Conservation (phyloP, 2,888 invertebrate genomes). For the Cheilosia pagana region DNA sequence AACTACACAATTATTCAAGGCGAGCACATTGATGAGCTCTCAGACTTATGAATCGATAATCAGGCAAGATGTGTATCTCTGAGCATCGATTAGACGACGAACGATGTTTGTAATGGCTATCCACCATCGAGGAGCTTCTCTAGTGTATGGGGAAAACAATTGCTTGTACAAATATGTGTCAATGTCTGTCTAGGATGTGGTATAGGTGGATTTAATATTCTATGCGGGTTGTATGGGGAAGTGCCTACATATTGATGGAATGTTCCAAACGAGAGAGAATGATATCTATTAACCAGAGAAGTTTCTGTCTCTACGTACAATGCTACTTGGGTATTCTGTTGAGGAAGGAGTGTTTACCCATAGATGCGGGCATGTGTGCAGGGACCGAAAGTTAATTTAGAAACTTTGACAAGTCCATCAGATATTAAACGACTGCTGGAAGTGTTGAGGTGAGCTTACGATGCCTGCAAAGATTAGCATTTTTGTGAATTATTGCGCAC, state of each 20-base stretch:
- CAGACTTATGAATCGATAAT: constrained; percentile 57
- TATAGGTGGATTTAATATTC: not conserved
- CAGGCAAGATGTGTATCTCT: constrained; percentile 25
- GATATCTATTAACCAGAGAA: too few species aligned
- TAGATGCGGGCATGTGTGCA: too few species aligned
- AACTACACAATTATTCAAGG: constrained; percentile 12
- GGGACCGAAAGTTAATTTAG: too few species aligned
- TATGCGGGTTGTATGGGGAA: not conserved
- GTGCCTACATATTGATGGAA: not conserved
- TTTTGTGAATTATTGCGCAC: too few species aligned
- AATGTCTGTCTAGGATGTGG: not conserved
- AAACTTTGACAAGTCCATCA: too few species aligned
- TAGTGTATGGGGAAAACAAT: not conserved
- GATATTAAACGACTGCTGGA: too few species aligned
- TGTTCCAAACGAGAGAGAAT: too few species aligned
- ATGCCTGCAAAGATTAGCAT: too few species aligned
- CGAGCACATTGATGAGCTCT: constrained; percentile 1
- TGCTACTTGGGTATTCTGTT: too few species aligned
- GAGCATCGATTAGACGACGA: constrained; percentile 53
- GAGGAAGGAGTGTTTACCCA: too few species aligned
- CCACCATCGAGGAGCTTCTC: not conserved
- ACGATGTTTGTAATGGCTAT: not conserved
- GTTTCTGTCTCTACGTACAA: too few species aligned
- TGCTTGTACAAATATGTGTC: not conserved
- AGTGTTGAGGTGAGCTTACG: too few species aligned